phyloP scores from a whole-genome alignment of 2,797 vertebrate genomes.

The Parambassis ranga region DNA sequence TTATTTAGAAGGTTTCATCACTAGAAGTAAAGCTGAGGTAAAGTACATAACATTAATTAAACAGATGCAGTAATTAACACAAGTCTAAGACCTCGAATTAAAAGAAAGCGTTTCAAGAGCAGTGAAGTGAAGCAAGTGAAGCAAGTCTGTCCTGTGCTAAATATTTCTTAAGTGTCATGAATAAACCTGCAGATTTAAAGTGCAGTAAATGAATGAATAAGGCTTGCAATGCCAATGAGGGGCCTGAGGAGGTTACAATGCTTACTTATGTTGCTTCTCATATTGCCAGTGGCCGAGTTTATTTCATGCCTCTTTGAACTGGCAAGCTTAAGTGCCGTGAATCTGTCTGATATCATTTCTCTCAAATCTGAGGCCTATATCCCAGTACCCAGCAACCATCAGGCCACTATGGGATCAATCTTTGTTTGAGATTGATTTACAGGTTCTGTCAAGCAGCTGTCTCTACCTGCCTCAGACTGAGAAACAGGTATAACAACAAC shows the following conservation, averaged over 20 bases:
- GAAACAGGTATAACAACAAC: constrained; percentile 63
- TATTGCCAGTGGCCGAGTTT: constrained; percentile 73
- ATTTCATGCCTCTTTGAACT: constrained; percentile 84
- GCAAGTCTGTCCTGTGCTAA: too few relatives aligned
- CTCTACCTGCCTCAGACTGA: constrained; percentile 71
- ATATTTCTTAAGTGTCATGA: constrained; percentile 64
- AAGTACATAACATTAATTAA: constrained; percentile 27
- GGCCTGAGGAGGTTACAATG: constrained; percentile 56
- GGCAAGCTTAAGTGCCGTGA: constrained; percentile 69
- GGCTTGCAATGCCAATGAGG: constrained; percentile 62
- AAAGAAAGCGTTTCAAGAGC: not conserved
- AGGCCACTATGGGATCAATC: constrained; percentile 81
- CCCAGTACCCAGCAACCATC: constrained; percentile 68
- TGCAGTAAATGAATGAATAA: constrained; percentile 62
- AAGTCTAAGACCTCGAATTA: not conserved
- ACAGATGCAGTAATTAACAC: constrained; percentile 1
- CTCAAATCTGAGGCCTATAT: constrained; percentile 77
- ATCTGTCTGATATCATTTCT: constrained; percentile 80
- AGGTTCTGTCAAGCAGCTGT: constrained; percentile 81
- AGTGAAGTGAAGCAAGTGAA: too few relatives aligned
- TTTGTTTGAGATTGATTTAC: constrained; percentile 85
- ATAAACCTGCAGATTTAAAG: constrained; percentile 51
- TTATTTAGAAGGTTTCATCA: constrained; percentile 22
- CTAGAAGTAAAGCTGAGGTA: constrained; percentile 22
- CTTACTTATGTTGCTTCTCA: constrained; percentile 56